Conservation (phyloP, 2,888 invertebrate species). For the Eupithecia tripunctaria region DNA sequence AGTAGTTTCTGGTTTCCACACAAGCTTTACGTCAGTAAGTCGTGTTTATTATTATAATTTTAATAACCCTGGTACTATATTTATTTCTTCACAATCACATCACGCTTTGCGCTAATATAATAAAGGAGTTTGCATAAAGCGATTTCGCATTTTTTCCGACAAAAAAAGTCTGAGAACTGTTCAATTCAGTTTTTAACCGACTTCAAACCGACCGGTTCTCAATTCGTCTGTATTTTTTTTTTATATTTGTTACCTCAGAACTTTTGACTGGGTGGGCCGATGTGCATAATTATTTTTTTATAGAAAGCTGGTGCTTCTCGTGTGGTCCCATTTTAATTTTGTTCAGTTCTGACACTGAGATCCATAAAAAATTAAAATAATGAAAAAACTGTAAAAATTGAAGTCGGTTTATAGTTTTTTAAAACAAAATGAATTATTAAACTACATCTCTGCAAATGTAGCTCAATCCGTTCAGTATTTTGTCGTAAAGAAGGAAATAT, state of each 20-base stretch:
- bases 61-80: not conserved
- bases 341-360: too few species aligned
- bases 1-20: conserved; percentile 11
- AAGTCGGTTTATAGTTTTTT: too few species aligned
- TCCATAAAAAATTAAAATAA: too few species aligned
- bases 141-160: not conserved
- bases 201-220: too few species aligned
- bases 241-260: too few species aligned
- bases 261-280: too few species aligned
- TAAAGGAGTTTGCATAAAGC: not conserved
- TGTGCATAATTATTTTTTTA: too few species aligned
- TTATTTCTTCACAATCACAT: not conserved
- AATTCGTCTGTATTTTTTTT: too few species aligned
- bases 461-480: not conserved
- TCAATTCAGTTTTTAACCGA: not conserved
- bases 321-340: too few species aligned
- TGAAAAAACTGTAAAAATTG: too few species aligned
- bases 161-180: not conserved
- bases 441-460: not conserved
- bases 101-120: not conserved
- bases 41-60: not conserved
- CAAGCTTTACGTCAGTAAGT: conserved; percentile 16
- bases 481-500: not conserved
- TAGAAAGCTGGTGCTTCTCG: too few species aligned
- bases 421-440: too few species aligned